Base-by-base conservation (phyloP, 1,140 invertebrate genomes). In the Drosophila subobscura region DNA sequence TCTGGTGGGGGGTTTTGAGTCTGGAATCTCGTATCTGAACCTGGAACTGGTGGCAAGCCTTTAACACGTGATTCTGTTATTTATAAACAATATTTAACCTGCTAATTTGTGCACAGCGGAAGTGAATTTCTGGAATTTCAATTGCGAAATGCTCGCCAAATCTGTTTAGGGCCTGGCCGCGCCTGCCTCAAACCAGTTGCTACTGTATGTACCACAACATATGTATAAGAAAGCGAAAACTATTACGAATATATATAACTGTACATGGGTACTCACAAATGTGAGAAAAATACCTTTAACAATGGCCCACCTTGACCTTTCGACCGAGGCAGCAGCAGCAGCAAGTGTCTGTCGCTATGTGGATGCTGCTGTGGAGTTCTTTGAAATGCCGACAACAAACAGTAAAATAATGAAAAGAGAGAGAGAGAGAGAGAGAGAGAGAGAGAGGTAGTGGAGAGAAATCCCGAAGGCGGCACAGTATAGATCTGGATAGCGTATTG, bases 301-400 rank as follows among this genome's bases (percentile, higher is more conserved):
- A 51, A 77, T 74, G 22, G n/a, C 27, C 53, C 40, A 61, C 46
- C 66, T 76, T 80, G 77, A 80, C 72, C 77, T 72, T 73, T 50
- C 29, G 51, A 37, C 60, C 59, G 10, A 10, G 6, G 53, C 16
- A 20, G 10, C 33, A 27, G 53, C 27, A 56, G 52, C 57, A 55
- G 59, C n/a, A 63, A 72, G 27, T 72, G 58, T 59, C 46, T 47
- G 25, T 27, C 5, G 33, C 23, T 14, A 7, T 25, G 42, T 23
- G 66, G 65, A 49, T 55, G 65, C 63, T 68, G 44, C 2, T 5
- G 27, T 14, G 10, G n/a, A 8, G 25, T 22, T 65, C 52, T 66
- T 80, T 80, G 3, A 55, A n/a, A 44, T 60, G 67, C 77, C 80
- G 64, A 56, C 52, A 61, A 20, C 50, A 53, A 67, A 68, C 50